Conservation (phyloP, 2,113 vertebrate genomes). For the Arenaria interpres region DNA sequence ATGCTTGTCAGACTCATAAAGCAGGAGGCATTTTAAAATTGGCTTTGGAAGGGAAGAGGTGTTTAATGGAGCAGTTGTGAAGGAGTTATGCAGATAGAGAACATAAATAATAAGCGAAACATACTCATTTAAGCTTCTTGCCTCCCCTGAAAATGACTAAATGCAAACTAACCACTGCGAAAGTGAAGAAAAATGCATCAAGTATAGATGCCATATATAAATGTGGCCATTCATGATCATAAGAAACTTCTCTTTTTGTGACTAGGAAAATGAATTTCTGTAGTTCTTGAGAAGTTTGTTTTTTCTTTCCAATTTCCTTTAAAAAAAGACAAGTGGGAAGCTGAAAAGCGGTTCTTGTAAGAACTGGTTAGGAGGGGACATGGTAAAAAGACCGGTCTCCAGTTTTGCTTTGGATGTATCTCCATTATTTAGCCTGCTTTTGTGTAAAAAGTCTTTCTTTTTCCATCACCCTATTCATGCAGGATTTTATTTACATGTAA, state of each 20-base stretch:
- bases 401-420: background rate
- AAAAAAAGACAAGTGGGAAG: background rate
- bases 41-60: constrained; percentile 48
- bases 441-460: background rate
- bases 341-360: background rate
- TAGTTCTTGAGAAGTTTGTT: background rate
- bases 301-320: background rate
- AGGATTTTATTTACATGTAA: background rate
- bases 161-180: background rate
- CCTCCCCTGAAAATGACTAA: constrained; percentile 1
- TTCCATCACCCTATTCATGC: background rate
- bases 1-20: constrained; percentile 33
- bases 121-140: constrained; percentile 4
- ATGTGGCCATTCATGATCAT: background rate
- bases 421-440: background rate
- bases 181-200: background rate
- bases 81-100: constrained; percentile 39
- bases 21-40: constrained; percentile 24
- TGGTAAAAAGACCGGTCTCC: background rate
- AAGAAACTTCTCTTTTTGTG: background rate
- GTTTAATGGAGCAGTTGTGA: constrained; percentile 54
- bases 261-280: background rate
- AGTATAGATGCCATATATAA: background rate
- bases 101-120: constrained; percentile 44
- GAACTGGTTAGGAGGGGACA: background rate